These are phyloP conservation scores for Campopleginae sp. DNA, from an alignment of 2,888 invertebrate genomes.

Conservation along the genomic window DNA sequence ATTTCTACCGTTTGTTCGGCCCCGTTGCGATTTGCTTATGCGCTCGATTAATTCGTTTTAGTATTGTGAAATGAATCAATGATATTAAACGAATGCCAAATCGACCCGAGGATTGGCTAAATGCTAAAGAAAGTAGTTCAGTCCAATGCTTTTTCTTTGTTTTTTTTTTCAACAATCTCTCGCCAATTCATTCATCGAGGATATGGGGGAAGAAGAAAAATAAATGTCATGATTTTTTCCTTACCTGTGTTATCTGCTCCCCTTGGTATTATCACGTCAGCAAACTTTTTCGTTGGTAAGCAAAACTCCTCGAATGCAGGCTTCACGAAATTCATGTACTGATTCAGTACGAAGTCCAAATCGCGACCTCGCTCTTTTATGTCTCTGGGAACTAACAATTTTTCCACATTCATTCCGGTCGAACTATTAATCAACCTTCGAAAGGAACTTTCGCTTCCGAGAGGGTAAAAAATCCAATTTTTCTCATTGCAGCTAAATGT, in stretches of 20 bases:
- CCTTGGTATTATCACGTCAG: constrained; percentile 99
- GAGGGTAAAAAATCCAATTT: background rate
- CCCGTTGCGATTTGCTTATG: constrained; percentile 13
- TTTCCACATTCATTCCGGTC: constrained; percentile 22
- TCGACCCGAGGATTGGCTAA: constrained; percentile 11
- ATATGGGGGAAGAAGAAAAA: constrained; percentile 13
- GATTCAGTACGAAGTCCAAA: constrained; percentile 96
- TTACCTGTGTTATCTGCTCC: constrained; percentile 99
- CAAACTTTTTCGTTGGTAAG: constrained; percentile 99
- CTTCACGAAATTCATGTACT: constrained; percentile 99
- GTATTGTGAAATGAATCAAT: constrained; percentile 53
- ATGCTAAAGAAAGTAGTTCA: constrained; percentile 22
- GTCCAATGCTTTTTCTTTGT: background rate
- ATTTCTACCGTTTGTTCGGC: constrained; percentile 51
- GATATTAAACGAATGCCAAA: constrained; percentile 31
- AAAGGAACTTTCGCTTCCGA: background rate
- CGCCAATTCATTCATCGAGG: constrained; percentile 30
- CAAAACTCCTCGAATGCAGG: constrained; percentile 99
- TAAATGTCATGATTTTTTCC: constrained; percentile 75
- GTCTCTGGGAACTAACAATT: constrained; percentile 94
- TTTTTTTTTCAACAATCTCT: constrained; percentile 14
- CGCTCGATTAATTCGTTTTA: constrained; percentile 39
- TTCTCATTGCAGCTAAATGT: background rate
- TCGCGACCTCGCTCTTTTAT: constrained; percentile 97
- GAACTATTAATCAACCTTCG: background rate